Evolutionary conservation across 1,140 invertebrate genomes (phyloP).

Genomic region (Trachymyrmex septentrionalis): DNA sequence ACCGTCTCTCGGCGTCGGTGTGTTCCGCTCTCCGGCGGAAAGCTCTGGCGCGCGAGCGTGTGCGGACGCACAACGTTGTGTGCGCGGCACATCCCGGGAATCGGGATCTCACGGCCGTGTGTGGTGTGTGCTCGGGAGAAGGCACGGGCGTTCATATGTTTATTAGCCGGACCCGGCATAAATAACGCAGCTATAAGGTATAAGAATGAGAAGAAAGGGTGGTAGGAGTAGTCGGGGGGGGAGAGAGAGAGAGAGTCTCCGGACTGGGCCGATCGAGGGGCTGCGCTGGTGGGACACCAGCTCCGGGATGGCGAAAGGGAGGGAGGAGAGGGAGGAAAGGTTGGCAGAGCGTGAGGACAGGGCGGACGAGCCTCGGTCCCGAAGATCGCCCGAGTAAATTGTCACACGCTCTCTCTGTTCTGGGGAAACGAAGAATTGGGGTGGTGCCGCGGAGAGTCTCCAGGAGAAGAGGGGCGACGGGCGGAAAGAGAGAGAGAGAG

Average conservation of each 20-base stretch:
- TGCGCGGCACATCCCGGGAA: constrained; percentile 55
- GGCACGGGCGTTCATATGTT: constrained; percentile 86
- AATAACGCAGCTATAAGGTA: constrained; percentile 86
- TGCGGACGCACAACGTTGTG: constrained; percentile 41
- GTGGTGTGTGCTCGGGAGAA: constrained; percentile 70
- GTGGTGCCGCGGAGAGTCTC: constrained; percentile 65
- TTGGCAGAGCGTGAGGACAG: constrained; percentile 61
- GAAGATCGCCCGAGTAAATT: constrained; percentile 86
- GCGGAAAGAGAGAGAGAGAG: constrained; percentile 35
- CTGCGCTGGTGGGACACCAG: constrained; percentile 2
- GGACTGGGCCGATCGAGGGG: constrained; percentile 47
- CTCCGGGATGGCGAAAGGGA: neutral
- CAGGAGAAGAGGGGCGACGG: constrained; percentile 14
- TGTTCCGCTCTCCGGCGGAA: constrained; percentile 58
- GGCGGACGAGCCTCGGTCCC: constrained; percentile 63
- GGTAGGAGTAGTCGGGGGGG: constrained; percentile 61
- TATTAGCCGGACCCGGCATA: constrained; percentile 86
- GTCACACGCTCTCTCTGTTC: constrained; percentile 85
- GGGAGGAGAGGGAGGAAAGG: constrained; percentile 27
- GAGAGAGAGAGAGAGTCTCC: neutral
- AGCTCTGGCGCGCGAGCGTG: constrained; percentile 43
- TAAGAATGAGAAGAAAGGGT: constrained; percentile 78
- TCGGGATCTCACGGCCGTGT: constrained; percentile 68
- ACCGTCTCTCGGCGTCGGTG: constrained; percentile 3
- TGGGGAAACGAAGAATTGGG: constrained; percentile 80